phyloP scores from a whole-genome alignment of 2,797 vertebrate species.

The Macrochelys suwanniensis region DNA sequence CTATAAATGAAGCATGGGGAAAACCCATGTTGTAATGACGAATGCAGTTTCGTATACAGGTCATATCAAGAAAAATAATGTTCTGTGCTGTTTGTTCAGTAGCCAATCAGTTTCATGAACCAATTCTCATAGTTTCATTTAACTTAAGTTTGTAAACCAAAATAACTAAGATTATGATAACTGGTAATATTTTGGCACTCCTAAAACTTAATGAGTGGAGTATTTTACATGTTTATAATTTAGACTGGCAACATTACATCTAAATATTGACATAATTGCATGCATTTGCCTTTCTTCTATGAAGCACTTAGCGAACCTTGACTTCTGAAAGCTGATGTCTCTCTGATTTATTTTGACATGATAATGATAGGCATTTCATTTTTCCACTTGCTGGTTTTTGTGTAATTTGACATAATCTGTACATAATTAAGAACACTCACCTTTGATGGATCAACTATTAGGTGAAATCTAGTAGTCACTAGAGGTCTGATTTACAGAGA shows the following conservation, averaged over 20 bases:
- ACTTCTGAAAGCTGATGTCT: conserved; percentile 29
- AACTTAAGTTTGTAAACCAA: not conserved
- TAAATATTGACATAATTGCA: conserved; percentile 61
- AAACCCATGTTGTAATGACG: not conserved
- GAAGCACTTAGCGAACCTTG: conserved; percentile 49
- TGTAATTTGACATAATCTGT: conserved; percentile 32
- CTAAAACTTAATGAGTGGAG: not conserved
- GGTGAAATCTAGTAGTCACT: not conserved
- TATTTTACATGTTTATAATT: conserved; percentile 45
- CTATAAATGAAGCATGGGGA: no score
- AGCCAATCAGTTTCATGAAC: not conserved
- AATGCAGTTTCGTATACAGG: not conserved
- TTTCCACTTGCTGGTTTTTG: conserved; percentile 36
- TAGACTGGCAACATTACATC: conserved; percentile 52
- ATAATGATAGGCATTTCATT: conserved; percentile 62
- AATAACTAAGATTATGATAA: not conserved
- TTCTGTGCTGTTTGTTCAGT: conserved; percentile 24
- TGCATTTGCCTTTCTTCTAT: conserved; percentile 31
- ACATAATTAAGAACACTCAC: conserved; percentile 15
- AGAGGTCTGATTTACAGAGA: not conserved
- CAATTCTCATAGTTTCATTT: not conserved
- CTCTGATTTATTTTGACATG: conserved; percentile 58
- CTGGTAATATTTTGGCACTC: conserved; percentile 17
- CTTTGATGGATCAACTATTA: not conserved
- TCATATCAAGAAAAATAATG: conserved; percentile 26